Percentiles rank a stretch among this genome's conserved stretches.
These are phyloP conservation scores for Lepus europaeus DNA, from an alignment of 2,113 vertebrate genomes.

Conservation along the genomic window DNA sequence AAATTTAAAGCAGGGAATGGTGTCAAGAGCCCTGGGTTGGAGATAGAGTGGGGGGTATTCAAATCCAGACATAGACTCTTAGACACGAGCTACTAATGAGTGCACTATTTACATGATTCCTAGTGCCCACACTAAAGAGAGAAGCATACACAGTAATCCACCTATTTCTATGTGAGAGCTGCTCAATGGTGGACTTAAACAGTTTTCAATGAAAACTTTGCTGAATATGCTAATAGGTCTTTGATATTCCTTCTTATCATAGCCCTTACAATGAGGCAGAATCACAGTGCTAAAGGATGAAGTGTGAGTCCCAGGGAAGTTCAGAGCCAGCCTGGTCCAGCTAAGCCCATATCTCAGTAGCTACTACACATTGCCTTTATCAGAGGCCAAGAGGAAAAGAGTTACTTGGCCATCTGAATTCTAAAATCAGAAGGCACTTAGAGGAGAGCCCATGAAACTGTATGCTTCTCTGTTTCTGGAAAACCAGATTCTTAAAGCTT, in stretches of 20 bases:
- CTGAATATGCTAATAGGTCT: not conserved
- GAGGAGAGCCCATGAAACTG: not conserved
- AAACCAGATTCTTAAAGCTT: not conserved
- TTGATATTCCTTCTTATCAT: not conserved
- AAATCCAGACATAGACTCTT: not conserved
- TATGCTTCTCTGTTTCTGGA: conserved; percentile 9
- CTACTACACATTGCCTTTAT: not conserved
- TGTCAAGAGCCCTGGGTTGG: not conserved
- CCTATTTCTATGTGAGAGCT: conserved; percentile 2
- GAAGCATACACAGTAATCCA: not conserved
- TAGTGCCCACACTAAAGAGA: not conserved
- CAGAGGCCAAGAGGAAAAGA: not conserved
- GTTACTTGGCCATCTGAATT: not conserved
- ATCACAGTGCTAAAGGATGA: not conserved
- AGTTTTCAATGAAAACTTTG: not conserved
- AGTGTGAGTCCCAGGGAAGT: not conserved
- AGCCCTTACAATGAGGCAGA: not conserved
- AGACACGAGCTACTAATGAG: not conserved
- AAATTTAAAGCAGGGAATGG: conserved; percentile 9
- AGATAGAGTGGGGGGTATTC: not conserved
- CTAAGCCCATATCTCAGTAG: not conserved
- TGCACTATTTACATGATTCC: conserved; percentile 24
- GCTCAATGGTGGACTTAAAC: not conserved
- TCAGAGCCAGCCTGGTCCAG: not conserved
- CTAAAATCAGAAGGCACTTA: not conserved